Base-by-base conservation (phyloP, 1,140 invertebrate genomes). In the Lamellibrachia luymesi region DNA sequence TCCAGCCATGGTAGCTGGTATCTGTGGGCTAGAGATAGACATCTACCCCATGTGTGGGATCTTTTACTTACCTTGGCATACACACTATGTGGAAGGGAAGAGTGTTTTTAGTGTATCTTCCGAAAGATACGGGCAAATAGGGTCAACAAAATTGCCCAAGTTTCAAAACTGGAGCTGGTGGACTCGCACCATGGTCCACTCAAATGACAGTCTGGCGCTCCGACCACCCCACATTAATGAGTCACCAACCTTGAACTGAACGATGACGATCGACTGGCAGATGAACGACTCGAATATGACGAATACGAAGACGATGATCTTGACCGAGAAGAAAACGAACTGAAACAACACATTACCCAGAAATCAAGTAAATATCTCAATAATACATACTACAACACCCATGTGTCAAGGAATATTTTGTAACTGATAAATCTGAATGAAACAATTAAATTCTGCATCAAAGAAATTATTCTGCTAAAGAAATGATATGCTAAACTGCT, bases 261-360 rank as follows among this genome's bases (percentile, higher is more conserved):
- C 56, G 96, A 96, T 50, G 95, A 95, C 51, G 95, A 96, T 13
- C 95, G 93, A 93, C 95, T 96, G 90, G 93, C 93, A 91, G 95
- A 95, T 93, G 95, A 95, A 27, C 94, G 94, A 94, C 95, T 95
- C n/a, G 52, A 80, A 50, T 92, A 92, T 25, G 95, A 95, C 89
- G 94, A 94, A 64, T 94, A 95, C 52, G 95, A 96, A 50, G 94
- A 95, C 52, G 95, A 95, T 64, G 95, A 95, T 27, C 92, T 89
- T 90, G 96, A 96, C 90, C 95, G 90, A 92, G 96, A 96, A 92
- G 95, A 95, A 51, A 49, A 93, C 17, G 94, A 94, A 50, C 93
- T 93, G 93, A 50, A 80, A 93, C n/a, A 91, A 38, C 27, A 91
- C 7, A 91, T 56, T 56, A 56, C 38, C 38, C 38, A 38, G 38